These are phyloP conservation scores for Metopolophium dirhodum DNA, from an alignment of 1,140 invertebrate genomes.

Conservation along the genomic window DNA sequence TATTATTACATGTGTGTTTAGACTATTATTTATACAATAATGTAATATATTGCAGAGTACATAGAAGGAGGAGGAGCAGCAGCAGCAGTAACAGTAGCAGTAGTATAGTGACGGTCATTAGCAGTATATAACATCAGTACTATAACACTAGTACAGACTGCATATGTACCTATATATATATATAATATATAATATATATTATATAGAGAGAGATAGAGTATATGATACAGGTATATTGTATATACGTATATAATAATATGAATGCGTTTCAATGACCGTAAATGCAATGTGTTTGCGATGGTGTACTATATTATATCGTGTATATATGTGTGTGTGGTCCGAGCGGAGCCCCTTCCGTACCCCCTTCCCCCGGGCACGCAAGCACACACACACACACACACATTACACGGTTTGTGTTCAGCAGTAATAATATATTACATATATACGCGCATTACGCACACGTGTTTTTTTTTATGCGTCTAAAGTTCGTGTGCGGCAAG, in stretches of 20 bases:
- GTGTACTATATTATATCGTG: not conserved
- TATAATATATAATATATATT: no score
- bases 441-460: not conserved
- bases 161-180: not conserved
- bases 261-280: not conserved
- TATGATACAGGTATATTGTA: no score
- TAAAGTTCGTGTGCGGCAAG: not conserved
- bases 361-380: no score
- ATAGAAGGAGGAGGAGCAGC: not conserved
- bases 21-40: not conserved
- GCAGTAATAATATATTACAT: not conserved
- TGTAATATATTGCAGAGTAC: not conserved
- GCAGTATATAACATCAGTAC: no score
- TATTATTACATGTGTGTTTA: not conserved
- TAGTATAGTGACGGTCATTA: not conserved
- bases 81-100: not conserved
- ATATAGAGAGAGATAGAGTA: not conserved
- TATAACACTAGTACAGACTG: not conserved
- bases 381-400: not conserved
- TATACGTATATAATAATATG: not conserved
- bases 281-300: not conserved
- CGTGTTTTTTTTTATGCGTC: not conserved
- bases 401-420: not conserved
- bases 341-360: not conserved
- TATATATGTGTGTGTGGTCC: not conserved